Base-by-base conservation (phyloP, 2,113 vertebrate species). In the Miniopterus natalensis region DNA sequence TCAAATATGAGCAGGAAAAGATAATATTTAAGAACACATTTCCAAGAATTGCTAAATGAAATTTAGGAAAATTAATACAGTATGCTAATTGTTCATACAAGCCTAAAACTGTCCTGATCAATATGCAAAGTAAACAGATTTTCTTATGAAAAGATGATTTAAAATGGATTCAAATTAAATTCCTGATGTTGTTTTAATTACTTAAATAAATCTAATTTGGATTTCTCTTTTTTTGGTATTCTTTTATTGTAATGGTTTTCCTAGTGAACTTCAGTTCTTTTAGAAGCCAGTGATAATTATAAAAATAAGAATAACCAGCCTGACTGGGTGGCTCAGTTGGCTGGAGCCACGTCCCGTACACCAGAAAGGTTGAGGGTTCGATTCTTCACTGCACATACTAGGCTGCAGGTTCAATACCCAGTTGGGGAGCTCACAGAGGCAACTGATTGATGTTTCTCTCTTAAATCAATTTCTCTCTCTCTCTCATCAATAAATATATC, bases 41-140 rank as follows among this genome's bases (percentile, higher is more conserved):
- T 23, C 20, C 84, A 77, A 85, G 65, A 95, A 77, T 3, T 96
- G 40, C 36, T 74, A 88, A 95, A 92, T 92, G 57, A 59, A 96
- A 59, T 63, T 79, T 23, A 94, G 70, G 15, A 40, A 85, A 66
- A 77, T 66, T 83, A 81, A 84, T 40, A 9, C 4, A 11, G 3
- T 49, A 53, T 57, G 21, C 17, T 73, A 79, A 88, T 42, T 90
- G 40, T 88, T 87, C 36, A 21, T 17, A 79, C 5, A 91, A 40
- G 59, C 25, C 88, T 85, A 65, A 71, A 92, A 29, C 74, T 88
- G 15, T 83, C 15, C 10, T 83, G 91, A 88, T 68, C 42, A 84
- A 55, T 47, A 65, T 51, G 45, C 36, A 88, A 47, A 57, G 14
- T 81, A 71, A 94, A 79, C 42, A 91, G 20, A 89, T 74, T 93